These are phyloP conservation scores for Morpho achilles DNA, from an alignment of 2,888 invertebrate species.

Conservation along the genomic window DNA sequence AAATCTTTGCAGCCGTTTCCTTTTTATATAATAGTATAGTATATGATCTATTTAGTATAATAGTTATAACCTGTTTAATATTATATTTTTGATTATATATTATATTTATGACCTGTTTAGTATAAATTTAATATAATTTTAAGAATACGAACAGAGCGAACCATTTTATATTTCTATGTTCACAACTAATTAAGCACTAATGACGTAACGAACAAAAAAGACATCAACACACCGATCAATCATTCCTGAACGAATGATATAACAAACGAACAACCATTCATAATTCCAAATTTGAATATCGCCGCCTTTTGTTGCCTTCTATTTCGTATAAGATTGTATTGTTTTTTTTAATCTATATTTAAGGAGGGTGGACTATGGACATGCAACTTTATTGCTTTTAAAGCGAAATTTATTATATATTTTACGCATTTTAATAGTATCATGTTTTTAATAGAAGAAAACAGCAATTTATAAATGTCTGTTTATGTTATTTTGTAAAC, in stretches of 20 bases:
- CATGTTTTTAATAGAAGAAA: too few species aligned
- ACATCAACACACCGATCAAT: slow-evolving; percentile 31
- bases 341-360: neutral
- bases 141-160: neutral
- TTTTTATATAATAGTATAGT: too few species aligned
- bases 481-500: too few species aligned
- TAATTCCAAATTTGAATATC: slow-evolving; percentile 67
- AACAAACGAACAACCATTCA: slow-evolving; percentile 46
- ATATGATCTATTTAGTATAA: too few species aligned
- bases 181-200: slow-evolving; percentile 30
- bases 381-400: neutral
- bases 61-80: too few species aligned
- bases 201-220: slow-evolving; percentile 31
- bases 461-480: too few species aligned
- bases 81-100: too few species aligned
- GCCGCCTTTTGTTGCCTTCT: slow-evolving; percentile 29
- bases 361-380: neutral
- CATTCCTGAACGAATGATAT: slow-evolving; percentile 30
- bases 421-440: too few species aligned
- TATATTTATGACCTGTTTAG: too few species aligned
- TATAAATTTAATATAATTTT: too few species aligned
- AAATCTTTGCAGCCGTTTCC: too few species aligned
- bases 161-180: slow-evolving; percentile 12
- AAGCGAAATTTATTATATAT: too few species aligned
- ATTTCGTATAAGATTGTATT: slow-evolving; percentile 52